Percentiles rank a stretch among this genome's conserved stretches.
Conservation (phyloP, 2,797 vertebrate species). For the Rallus crepitans region DNA sequence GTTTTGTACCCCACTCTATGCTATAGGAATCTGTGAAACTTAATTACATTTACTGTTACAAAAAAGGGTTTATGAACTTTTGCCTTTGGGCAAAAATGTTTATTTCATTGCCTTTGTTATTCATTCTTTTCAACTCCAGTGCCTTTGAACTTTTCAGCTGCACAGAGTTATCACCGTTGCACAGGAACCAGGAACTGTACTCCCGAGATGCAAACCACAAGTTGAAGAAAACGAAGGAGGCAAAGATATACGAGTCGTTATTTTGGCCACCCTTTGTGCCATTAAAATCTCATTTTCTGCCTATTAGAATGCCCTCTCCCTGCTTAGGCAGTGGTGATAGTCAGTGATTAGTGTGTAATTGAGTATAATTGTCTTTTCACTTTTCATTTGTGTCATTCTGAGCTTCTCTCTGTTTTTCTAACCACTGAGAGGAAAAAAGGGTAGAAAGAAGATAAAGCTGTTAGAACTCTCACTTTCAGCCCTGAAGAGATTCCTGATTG, state of each 20-base stretch:
- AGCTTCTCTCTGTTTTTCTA: constrained; percentile 85
- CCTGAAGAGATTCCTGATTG: constrained; percentile 83
- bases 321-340: constrained; percentile 90
- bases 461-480: constrained; percentile 83
- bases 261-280: constrained; percentile 92
- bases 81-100: constrained; percentile 87
- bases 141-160: constrained; percentile 87
- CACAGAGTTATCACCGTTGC: constrained; percentile 84
- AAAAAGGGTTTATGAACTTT: constrained; percentile 86
- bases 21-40: constrained; percentile 84
- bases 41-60: constrained; percentile 86
- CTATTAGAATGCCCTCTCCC: constrained; percentile 94
- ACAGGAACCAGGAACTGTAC: constrained; percentile 80
- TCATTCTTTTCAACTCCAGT: constrained; percentile 84
- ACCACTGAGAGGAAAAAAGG: constrained; percentile 78
- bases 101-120: constrained; percentile 86
- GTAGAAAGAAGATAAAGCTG: constrained; percentile 82
- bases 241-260: constrained; percentile 83
- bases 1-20: constrained; percentile 75
- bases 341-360: constrained; percentile 99
- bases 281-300: constrained; percentile 99
- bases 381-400: constrained; percentile 98
- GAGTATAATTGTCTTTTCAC: constrained; percentile 99
- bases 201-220: constrained; percentile 82
- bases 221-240: constrained; percentile 80